Evolutionary conservation across 2,888 invertebrate genomes (phyloP).

Genomic region (Cepaea hortensis): DNA sequence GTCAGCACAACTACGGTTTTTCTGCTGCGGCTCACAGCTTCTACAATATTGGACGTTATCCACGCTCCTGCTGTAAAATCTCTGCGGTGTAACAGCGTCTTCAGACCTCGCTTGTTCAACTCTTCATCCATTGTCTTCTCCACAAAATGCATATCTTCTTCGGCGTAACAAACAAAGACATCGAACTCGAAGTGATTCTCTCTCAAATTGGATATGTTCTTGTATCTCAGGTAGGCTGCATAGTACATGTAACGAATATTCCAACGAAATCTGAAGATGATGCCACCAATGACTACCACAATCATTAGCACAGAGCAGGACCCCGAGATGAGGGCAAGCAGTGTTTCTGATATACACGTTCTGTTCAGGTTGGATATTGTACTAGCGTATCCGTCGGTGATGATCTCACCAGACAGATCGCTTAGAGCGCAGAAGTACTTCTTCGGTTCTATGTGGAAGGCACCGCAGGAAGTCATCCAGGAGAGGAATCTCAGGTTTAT

Average conservation of each 20-base stretch:
- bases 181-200: conserved; percentile 33
- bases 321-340: no score
- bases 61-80: conserved; percentile 36
- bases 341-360: no score
- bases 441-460: no score
- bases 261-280: conserved; percentile 42
- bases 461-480: no score
- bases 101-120: conserved; percentile 16
- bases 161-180: conserved; percentile 42
- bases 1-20: conserved; percentile 46
- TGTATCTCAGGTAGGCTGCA: conserved; percentile 7
- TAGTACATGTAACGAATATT: conserved; percentile 43
- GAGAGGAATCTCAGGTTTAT: no score
- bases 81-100: conserved; percentile 26
- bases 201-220: neutral
- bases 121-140: neutral
- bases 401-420: no score
- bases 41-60: conserved; percentile 45
- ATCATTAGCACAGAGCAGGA: no score
- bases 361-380: no score
- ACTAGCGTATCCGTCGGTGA: no score
- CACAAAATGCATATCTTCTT: conserved; percentile 33
- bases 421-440: no score
- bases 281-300: no score
- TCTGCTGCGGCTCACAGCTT: conserved; percentile 26